These are phyloP conservation scores for Azemiops feae DNA, from an alignment of 2,113 vertebrate species.

Conservation along the genomic window DNA sequence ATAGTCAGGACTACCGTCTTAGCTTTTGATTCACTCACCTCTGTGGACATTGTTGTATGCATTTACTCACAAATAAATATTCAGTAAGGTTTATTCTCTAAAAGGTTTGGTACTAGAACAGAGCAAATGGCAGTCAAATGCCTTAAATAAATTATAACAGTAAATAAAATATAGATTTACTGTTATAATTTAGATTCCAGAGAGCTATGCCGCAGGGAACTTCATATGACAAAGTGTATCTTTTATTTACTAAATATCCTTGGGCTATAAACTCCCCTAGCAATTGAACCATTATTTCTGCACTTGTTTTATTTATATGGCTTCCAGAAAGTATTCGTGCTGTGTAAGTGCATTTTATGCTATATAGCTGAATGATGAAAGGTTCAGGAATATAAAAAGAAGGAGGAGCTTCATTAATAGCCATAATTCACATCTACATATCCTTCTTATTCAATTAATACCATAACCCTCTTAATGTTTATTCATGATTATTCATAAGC, in stretches of 20 bases:
- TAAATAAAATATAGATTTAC: neutral
- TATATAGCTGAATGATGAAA: neutral
- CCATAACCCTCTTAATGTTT: neutral
- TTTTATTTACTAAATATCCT: slow-evolving; percentile 8
- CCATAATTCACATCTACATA: neutral
- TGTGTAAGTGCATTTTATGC: neutral
- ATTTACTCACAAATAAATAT: neutral
- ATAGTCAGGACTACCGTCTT: neutral
- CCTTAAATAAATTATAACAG: neutral
- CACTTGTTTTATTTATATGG: neutral
- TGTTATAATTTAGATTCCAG: neutral
- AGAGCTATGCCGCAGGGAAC: neutral
- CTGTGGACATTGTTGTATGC: neutral
- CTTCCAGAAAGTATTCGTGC: neutral
- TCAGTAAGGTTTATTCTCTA: neutral
- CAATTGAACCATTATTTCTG: neutral
- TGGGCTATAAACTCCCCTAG: neutral
- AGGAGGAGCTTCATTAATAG: neutral
- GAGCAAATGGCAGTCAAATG: slow-evolving; percentile 2
- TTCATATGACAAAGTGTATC: neutral
- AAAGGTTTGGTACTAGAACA: neutral
- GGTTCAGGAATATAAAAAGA: neutral
- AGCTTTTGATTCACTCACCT: neutral
- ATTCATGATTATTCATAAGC: neutral
- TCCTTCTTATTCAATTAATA: neutral